Evolutionary conservation across 2,113 vertebrate genomes (phyloP), one percentile per base, ranked within the genome.

Genomic region (Melanostigma gelatinosum): DNA sequence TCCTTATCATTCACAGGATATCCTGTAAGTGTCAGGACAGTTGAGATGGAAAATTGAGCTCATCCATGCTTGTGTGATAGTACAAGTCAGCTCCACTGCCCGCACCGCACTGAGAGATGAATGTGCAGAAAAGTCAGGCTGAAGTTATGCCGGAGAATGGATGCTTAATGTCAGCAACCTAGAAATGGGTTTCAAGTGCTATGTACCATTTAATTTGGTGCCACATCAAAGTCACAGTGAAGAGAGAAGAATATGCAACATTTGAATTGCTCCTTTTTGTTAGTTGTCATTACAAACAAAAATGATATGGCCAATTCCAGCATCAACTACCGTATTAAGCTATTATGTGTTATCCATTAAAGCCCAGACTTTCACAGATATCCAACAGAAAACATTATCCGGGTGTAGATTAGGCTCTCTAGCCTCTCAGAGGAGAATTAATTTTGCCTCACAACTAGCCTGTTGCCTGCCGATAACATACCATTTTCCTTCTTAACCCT

Each of bases 41-140:
- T 88, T 85, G 85, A 91, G 86, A 87, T 89, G 88, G 91, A 92
- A 92, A 89, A 93, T 90, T 91, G 85, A 91, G 86, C 89, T 89
- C 83, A 86, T 70, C 80, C 85, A 88, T 72, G 89, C 90, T 82
- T 88, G 79, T 69, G 81, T 84, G 77, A 88, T 87, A 8, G 79
- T 80, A 91, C 88, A 84, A 81, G 87, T 78, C 79, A 63, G 78
- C 77, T 38, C 77, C 1, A 40, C 75, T 48, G 72, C 54, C 71
- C 7, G 10, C 10, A 13, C 63, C 15, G n/a, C 38, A 12, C 57
- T 2, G 2, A 36, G 57, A 84, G 77, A 91, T 88, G 88, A 89
- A 88, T 87, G 61, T 88, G 82, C 84, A 90, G 89, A 83, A 91
- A 90, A 84, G 81, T 82, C 44, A 7, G 40, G 64, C 80, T 62